Evolutionary conservation across 2,797 vertebrate species (phyloP).

Genomic region (Dendrocincla fuliginosa): DNA sequence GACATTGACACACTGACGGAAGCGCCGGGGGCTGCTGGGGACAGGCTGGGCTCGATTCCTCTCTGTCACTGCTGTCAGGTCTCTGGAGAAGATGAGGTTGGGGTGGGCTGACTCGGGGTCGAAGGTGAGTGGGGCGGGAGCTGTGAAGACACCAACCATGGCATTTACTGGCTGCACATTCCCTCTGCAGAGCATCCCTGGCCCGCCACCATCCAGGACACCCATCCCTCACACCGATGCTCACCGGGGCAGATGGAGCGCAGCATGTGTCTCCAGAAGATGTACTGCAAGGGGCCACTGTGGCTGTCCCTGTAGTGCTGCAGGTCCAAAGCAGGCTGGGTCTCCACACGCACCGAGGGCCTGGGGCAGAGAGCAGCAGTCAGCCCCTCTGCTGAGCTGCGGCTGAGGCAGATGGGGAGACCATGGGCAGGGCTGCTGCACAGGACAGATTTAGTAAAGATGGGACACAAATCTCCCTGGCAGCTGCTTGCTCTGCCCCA

Average conservation of each 20-base stretch:
- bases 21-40: constrained; percentile 71
- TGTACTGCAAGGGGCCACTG: constrained; percentile 83
- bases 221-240: fast-evolving
- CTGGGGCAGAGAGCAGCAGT: constrained; percentile 13
- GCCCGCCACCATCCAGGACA: not conserved
- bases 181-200: fast-evolving
- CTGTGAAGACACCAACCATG: constrained; percentile 14
- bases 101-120: constrained; percentile 85
- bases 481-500: not conserved
- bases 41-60: constrained; percentile 32
- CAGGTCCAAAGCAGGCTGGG: constrained; percentile 64
- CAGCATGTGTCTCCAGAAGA: constrained; percentile 85
- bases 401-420: fast-evolving
- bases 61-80: constrained; percentile 81
- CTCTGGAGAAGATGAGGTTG: constrained; percentile 80
- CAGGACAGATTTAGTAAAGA: fast-evolving
- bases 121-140: constrained; percentile 80
- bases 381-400: not conserved
- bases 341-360: constrained; percentile 30
- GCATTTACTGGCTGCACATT: fast-evolving
- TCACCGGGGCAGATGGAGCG: constrained; percentile 79
- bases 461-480: not conserved
- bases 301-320: constrained; percentile 75
- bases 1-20: constrained; percentile 85
- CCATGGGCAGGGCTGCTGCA: fast-evolving